Conservation (phyloP, 2,888 invertebrate genomes). For the Tenodera sinensis region DNA sequence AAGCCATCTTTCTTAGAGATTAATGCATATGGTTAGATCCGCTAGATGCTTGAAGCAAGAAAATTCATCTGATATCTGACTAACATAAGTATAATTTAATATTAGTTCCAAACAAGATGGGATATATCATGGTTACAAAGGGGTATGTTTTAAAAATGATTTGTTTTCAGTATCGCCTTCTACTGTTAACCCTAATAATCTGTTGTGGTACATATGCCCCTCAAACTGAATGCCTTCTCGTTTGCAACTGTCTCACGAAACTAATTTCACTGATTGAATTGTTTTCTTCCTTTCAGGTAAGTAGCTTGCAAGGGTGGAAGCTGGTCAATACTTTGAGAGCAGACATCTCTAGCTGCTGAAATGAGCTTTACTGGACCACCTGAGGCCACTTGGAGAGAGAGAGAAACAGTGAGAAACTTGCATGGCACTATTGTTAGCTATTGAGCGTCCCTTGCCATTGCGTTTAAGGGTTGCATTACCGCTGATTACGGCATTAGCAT, state of each 20-base stretch:
- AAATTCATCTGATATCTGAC: too few relatives aligned
- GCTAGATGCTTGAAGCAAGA: too few relatives aligned
- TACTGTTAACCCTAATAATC: too few relatives aligned
- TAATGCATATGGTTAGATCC: too few relatives aligned
- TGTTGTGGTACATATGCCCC: too few relatives aligned
- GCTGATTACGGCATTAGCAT: neutral
- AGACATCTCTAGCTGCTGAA: neutral
- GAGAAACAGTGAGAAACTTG: neutral
- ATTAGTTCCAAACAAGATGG: too few relatives aligned
- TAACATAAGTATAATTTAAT: too few relatives aligned
- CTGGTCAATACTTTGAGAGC: neutral
- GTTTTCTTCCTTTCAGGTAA: neutral
- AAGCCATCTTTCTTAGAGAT: too few relatives aligned
- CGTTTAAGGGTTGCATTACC: neutral
- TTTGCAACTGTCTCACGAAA: neutral
- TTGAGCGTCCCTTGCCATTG: neutral
- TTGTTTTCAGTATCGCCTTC: too few relatives aligned
- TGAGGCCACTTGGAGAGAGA: neutral
- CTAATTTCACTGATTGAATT: neutral
- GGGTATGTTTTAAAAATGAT: too few relatives aligned
- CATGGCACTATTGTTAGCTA: neutral
- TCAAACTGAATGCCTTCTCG: too few relatives aligned
- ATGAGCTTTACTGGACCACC: neutral
- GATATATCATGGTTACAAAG: too few relatives aligned
- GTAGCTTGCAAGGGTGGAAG: neutral